A percentile compares a stretch with the other conserved stretches of the same genome.
phyloP scores from a whole-genome alignment of 2,888 invertebrate genomes.

The Xestia ashworthii region DNA sequence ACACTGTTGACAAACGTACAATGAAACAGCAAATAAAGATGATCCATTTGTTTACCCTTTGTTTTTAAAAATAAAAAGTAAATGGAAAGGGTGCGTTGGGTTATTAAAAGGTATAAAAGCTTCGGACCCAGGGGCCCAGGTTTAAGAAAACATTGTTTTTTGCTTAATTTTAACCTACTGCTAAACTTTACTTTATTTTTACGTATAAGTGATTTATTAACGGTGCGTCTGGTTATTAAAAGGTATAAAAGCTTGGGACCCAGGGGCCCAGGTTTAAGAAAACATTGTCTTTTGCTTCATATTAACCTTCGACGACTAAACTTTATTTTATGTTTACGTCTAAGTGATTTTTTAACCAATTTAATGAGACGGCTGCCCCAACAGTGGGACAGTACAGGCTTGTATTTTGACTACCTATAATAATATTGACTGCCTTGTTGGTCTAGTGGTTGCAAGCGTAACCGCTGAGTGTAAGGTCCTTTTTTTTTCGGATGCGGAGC shows the following conservation, averaged over 20 bases:
- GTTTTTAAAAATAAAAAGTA: conserved; percentile 30
- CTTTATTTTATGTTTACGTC: background rate
- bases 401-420: too few relatives aligned
- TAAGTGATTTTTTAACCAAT: too few relatives aligned
- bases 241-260: background rate
- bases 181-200: too few relatives aligned
- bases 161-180: background rate
- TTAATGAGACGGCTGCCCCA: background rate
- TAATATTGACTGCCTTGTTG: background rate
- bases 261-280: background rate
- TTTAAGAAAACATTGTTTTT: conserved; percentile 5
- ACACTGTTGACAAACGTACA: conserved; percentile 44
- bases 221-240: background rate
- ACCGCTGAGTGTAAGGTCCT: background rate
- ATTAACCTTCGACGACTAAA: background rate
- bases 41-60: conserved; percentile 42
- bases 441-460: too few relatives aligned
- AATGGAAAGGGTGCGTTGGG: conserved; percentile 3
- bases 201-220: too few relatives aligned
- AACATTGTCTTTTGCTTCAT: background rate
- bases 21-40: conserved; percentile 57
- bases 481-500: too few relatives aligned
- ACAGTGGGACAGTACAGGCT: too few relatives aligned
- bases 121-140: background rate
- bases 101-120: background rate